Conservation (phyloP, 2,888 invertebrate genomes). For the Xestia c-nigrum region DNA sequence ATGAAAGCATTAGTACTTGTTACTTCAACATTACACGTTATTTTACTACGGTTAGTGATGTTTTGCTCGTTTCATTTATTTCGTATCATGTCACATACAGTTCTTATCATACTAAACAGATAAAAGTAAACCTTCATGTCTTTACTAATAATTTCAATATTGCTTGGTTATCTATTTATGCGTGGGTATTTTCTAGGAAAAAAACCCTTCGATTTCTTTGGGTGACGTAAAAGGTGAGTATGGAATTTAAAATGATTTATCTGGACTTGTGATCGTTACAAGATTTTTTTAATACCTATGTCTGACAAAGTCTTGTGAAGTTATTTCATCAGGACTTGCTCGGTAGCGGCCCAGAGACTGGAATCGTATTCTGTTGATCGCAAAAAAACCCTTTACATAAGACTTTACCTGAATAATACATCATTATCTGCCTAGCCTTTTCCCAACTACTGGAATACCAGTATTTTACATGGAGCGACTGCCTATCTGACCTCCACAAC, state of each 20-base stretch:
- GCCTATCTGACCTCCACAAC: no score
- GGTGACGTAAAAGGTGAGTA: background rate
- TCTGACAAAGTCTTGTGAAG: background rate
- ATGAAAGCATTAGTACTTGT: conserved; percentile 35
- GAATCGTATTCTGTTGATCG: background rate
- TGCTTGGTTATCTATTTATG: background rate
- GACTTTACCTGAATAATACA: background rate
- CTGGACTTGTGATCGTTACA: background rate
- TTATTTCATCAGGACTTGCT: background rate
- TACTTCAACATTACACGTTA: conserved; percentile 5
- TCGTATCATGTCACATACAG: conserved; percentile 12
- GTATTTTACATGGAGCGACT: no score
- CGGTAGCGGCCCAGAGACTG: background rate
- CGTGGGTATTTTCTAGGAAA: background rate
- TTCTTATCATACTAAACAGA: conserved; percentile 26
- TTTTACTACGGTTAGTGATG: conserved; percentile 15
- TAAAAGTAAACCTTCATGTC: background rate
- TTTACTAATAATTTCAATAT: conserved; percentile 21
- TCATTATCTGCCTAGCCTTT: no score
- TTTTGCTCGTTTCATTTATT: conserved; percentile 20
- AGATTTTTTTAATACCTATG: background rate
- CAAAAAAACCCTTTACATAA: background rate
- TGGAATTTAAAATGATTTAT: background rate
- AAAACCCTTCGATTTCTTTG: no score
- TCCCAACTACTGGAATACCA: no score